phyloP scores from a whole-genome alignment of 2,888 invertebrate species.

The Athrips mouffetella region DNA sequence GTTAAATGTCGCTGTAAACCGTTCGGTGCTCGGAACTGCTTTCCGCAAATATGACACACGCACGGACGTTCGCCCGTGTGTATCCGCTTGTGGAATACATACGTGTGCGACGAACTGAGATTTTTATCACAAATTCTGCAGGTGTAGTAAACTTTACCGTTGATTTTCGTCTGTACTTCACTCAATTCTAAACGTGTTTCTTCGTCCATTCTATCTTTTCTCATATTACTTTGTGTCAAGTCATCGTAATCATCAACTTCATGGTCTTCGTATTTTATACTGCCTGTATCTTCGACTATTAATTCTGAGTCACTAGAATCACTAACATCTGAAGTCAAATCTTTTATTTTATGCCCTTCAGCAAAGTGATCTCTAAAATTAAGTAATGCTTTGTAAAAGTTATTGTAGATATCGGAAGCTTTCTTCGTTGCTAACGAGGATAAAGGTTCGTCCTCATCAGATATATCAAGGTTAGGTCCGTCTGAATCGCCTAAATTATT shows the following conservation, averaged over 20 bases:
- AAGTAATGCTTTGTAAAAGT: slow-evolving; percentile 51
- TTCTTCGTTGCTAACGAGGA: slow-evolving; percentile 37
- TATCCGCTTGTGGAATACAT: slow-evolving; percentile 79
- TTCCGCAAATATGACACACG: slow-evolving; percentile 82
- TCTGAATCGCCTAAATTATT: slow-evolving; percentile 9
- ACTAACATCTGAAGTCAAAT: slow-evolving; percentile 36
- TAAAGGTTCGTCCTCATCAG: slow-evolving; percentile 47
- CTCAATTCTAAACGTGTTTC: slow-evolving; percentile 49
- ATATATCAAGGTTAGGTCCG: slow-evolving; percentile 6
- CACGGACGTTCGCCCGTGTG: slow-evolving; percentile 83
- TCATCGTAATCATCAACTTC: slow-evolving; percentile 52
- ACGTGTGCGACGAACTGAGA: slow-evolving; percentile 80
- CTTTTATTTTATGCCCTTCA: slow-evolving; percentile 31
- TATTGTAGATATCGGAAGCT: slow-evolving; percentile 33
- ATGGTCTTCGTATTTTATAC: slow-evolving; percentile 15
- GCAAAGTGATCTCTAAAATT: slow-evolving; percentile 54
- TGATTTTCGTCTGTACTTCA: slow-evolving; percentile 51
- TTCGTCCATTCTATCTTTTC: slow-evolving; percentile 52
- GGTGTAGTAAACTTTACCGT: slow-evolving; percentile 75
- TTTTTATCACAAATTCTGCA: slow-evolving; percentile 79
- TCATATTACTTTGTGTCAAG: slow-evolving; percentile 53
- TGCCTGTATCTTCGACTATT: slow-evolving; percentile 9
- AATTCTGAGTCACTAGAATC: slow-evolving; percentile 41
- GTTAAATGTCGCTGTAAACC: slow-evolving; percentile 80
- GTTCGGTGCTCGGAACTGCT: slow-evolving; percentile 81